These are phyloP conservation scores for Chinchilla lanigera DNA, from an alignment of 2,113 vertebrate genomes.

Conservation along the genomic window DNA sequence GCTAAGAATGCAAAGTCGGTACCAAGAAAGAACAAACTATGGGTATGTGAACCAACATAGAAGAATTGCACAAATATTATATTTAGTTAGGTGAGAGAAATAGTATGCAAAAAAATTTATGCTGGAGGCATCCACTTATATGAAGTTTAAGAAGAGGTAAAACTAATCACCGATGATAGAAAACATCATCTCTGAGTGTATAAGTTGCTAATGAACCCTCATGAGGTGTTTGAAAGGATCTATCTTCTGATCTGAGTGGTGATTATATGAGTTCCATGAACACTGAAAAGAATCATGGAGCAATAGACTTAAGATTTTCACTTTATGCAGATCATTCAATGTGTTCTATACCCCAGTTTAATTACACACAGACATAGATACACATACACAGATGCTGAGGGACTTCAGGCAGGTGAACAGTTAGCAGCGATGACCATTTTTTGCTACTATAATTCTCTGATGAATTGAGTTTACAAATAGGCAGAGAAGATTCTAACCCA, in stretches of 20 bases:
- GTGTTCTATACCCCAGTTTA: neutral
- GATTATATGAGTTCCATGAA: neutral
- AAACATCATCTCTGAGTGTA: neutral
- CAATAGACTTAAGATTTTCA: neutral
- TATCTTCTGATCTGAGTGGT: neutral
- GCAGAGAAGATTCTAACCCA: neutral
- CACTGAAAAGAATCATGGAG: neutral
- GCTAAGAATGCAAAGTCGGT: neutral
- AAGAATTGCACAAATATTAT: neutral
- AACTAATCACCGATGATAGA: neutral
- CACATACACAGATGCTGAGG: neutral
- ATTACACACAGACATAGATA: neutral
- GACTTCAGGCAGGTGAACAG: neutral
- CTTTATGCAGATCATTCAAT: neutral
- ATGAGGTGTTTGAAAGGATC: neutral
- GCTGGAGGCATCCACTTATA: neutral
- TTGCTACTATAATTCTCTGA: neutral
- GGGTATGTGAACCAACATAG: neutral
- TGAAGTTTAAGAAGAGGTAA: neutral
- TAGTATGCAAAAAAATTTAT: neutral
- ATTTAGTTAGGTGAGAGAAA: neutral
- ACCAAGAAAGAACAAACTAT: neutral
- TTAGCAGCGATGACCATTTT: neutral
- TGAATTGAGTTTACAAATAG: conserved; percentile 1
- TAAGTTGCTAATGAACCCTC: neutral